Evolutionary conservation across 2,797 vertebrate genomes (phyloP).

Genomic region (Decapterus maruadsi): DNA sequence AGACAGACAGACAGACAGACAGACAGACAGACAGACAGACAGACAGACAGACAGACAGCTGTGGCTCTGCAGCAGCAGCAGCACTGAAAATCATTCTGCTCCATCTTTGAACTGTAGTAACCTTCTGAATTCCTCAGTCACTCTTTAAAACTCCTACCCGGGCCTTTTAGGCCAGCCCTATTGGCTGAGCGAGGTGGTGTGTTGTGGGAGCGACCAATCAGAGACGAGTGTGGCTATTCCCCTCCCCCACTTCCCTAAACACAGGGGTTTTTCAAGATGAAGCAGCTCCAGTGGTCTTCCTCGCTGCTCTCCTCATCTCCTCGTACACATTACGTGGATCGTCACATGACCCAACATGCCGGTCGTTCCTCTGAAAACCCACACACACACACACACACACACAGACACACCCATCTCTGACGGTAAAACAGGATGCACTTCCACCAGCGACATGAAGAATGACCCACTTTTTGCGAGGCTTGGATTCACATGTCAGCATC

Average conservation of each 20-base stretch:
- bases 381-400: too few species aligned
- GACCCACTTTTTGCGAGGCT: conserved; percentile 45
- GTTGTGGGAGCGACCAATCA: conserved; percentile 84
- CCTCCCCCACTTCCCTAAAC: conserved; percentile 51
- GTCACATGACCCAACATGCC: conserved; percentile 43
- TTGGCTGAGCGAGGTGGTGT: conserved; percentile 84
- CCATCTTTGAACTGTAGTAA: conserved; percentile 80
- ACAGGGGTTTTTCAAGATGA: conserved; percentile 29
- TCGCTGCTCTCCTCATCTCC: conserved; percentile 6
- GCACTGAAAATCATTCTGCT: conserved; percentile 32
- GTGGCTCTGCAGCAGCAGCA: not conserved
- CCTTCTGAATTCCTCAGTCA: conserved; percentile 73
- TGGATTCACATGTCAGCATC: conserved; percentile 23
- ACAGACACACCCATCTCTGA: not conserved
- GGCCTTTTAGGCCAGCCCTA: conserved; percentile 24
- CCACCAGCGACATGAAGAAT: not conserved
- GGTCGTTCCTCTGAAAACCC: conserved; percentile 47
- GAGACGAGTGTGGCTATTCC: not conserved
- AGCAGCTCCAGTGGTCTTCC: not conserved
- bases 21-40: too few species aligned
- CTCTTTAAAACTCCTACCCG: conserved; percentile 43
- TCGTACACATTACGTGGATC: not conserved
- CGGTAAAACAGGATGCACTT: not conserved
- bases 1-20: too few species aligned
- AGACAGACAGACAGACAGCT: too few species aligned